phyloP scores from a whole-genome alignment of 2,888 invertebrate species.

The Mesorhabditis sp. region DNA sequence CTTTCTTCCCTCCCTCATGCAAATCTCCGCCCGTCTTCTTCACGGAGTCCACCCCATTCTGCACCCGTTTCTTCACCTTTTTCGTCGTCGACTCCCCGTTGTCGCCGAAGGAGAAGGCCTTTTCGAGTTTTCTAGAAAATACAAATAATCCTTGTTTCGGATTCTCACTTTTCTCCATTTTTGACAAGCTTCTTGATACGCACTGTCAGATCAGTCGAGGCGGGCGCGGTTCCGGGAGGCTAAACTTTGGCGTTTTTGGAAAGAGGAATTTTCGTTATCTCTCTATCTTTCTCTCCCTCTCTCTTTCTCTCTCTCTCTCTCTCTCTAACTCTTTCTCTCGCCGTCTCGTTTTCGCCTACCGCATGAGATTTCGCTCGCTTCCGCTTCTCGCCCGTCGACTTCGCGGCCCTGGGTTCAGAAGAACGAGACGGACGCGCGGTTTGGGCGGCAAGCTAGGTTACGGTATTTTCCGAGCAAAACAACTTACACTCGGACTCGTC shows the following conservation, averaged over 20 bases:
- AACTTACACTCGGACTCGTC: slow-evolving; percentile 2
- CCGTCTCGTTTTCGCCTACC: neutral
- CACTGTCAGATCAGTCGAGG: neutral
- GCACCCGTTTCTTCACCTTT: neutral
- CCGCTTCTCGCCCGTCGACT: neutral
- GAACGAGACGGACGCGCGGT: neutral
- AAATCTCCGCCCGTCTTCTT: slow-evolving; percentile 4
- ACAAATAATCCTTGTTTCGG: neutral
- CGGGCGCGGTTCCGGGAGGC: neutral
- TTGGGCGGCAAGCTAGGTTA: slow-evolving; percentile 1
- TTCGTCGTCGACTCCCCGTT: neutral
- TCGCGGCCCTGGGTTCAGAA: neutral
- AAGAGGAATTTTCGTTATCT: too few relatives aligned
- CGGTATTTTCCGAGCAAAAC: neutral
- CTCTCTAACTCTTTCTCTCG: too few relatives aligned
- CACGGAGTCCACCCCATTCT: slow-evolving; percentile 4
- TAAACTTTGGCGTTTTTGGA: neutral
- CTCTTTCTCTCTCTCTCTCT: too few relatives aligned
- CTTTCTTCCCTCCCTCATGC: neutral
- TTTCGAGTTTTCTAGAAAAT: neutral
- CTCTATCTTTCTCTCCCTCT: too few relatives aligned
- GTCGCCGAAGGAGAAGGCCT: neutral
- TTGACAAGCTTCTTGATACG: neutral
- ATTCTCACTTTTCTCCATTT: neutral
- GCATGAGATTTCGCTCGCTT: neutral